These are phyloP conservation scores for Tympanoctomys barrerae DNA, from an alignment of 2,797 vertebrate species.

Conservation along the genomic window DNA sequence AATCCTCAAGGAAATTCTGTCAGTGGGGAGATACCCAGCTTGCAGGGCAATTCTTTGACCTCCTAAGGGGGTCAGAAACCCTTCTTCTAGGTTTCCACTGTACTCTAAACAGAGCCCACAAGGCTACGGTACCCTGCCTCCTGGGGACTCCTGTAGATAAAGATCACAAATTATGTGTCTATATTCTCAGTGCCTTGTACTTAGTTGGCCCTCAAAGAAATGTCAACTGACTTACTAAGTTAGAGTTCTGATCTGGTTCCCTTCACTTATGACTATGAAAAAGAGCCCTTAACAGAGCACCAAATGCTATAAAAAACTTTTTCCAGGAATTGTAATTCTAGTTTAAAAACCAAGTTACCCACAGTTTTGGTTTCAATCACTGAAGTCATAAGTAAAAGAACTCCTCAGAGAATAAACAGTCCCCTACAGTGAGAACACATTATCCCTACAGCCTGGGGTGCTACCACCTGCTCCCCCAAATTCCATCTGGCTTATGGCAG, in stretches of 20 bases:
- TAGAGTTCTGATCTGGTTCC: not conserved
- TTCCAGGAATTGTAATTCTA: conserved; percentile 39
- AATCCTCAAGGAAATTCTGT: not conserved
- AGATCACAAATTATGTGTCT: not conserved
- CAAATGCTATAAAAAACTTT: conserved; percentile 50
- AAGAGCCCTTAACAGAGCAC: conserved; percentile 25
- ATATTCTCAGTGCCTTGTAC: not conserved
- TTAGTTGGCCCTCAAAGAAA: not conserved
- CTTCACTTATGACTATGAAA: not conserved
- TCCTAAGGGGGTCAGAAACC: not conserved
- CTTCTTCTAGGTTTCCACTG: not conserved
- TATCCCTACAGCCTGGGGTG: not conserved
- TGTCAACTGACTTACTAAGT: not conserved
- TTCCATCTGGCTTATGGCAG: not conserved
- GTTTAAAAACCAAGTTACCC: conserved; percentile 49
- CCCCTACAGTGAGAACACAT: conserved; percentile 16
- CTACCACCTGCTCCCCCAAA: not conserved
- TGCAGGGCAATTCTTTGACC: not conserved
- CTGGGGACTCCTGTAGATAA: not conserved
- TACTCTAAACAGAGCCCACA: not conserved
- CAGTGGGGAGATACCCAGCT: not conserved
- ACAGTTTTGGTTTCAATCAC: conserved; percentile 46
- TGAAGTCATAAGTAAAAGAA: conserved; percentile 37
- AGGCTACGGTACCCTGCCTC: not conserved
- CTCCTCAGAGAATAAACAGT: conserved; percentile 5